phyloP scores from a whole-genome alignment of 2,113 vertebrate genomes.

The Apaloderma vittatum region DNA sequence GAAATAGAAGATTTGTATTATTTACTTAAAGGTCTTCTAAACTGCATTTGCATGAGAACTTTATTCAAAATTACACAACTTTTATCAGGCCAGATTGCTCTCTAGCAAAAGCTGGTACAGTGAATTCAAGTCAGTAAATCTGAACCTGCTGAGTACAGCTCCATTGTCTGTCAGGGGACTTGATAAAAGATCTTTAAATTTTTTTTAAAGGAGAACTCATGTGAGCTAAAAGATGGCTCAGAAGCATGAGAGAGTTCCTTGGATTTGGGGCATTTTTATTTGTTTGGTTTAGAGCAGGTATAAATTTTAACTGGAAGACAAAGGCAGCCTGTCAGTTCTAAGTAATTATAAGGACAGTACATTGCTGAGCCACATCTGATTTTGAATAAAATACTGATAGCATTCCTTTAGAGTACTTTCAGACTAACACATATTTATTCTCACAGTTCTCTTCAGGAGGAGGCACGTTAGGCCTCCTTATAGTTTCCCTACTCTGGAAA shows the following conservation, averaged over 20 bases:
- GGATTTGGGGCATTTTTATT: not conserved
- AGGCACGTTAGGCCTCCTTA: not conserved
- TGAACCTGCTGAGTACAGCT: not conserved
- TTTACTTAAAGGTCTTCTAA: conserved; percentile 4
- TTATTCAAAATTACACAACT: not conserved
- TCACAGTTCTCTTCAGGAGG: not conserved
- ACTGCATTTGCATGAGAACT: not conserved
- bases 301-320: not conserved
- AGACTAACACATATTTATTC: not conserved
- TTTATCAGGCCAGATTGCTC: not conserved
- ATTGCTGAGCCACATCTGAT: not conserved
- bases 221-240: not conserved
- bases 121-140: not conserved
- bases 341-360: not conserved
- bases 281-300: not conserved
- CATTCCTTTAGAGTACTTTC: not conserved
- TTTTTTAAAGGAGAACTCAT: not conserved
- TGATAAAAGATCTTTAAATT: not conserved
- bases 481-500: not conserved
- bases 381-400: not conserved
- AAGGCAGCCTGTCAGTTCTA: not conserved
- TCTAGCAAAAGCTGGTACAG: not conserved
- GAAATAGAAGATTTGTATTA: not conserved
- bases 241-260: not conserved
- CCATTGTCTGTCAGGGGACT: not conserved